Base-by-base conservation (phyloP, 2,888 invertebrate species). In the Sphaerophoria taeniata region DNA sequence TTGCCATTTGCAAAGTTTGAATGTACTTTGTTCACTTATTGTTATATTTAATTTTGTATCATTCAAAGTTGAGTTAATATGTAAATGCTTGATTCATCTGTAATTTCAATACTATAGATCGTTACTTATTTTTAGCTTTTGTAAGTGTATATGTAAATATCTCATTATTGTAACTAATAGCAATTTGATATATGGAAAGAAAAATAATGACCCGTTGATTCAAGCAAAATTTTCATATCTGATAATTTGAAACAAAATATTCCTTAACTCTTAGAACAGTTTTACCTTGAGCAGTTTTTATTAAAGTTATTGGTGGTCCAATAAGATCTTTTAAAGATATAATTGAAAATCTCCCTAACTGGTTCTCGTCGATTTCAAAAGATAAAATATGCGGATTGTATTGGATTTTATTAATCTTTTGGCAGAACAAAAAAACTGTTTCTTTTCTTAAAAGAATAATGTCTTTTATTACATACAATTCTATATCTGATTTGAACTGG, bases 381-480 rank as follows among this genome's bases (percentile, higher is more conserved):
- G 67, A n/a, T n/a, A n/a, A n/a, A n/a, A n/a, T n/a, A n/a, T n/a
- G n/a, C n/a, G n/a, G n/a, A n/a, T n/a, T n/a, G 49, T 49, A 75
- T 14, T 75, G 45, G 11, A 58, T 49, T 49, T 31, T 34, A 5
- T 49, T 58, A 6, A 75, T 4, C 51, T 75, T 67, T 49, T 75
- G 75, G 9, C 61, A 36, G 67, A 60, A 69, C 4, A 71, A 53
- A 2, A 73, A 24, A 70, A 82, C 51, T 3, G 31, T 11, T 55
- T 49, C 14, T 51, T 82, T 87, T 47, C 12, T 47, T n/a, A 47
- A 47, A 47, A 47, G 47, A n/a, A 47, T n/a, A 47, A 47, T 47
- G 47, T 47, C 65, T 56, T 76, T 45, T 69, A 83, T 81, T 9
- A 58, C 24, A 71, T 65, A 71, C 49, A 87, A 31, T 51, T 51